Conservation (phyloP, 2,113 vertebrate genomes). For the Piprites chloris region DNA sequence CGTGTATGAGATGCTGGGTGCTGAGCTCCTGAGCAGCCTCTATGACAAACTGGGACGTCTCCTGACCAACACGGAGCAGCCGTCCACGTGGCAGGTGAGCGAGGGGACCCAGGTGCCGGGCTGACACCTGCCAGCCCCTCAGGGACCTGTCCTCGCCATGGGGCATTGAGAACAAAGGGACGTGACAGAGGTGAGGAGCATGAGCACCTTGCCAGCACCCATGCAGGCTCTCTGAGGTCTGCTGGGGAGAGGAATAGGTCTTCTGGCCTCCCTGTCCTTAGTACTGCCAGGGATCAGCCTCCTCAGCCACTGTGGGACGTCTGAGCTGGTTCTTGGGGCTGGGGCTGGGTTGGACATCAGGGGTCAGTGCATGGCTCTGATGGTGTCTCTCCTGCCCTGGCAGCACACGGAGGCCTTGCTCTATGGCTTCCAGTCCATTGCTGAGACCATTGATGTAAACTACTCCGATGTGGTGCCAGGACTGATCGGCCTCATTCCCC, state of each 20-base stretch:
- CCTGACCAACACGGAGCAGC: conserved; percentile 90
- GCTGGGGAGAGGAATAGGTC: neutral
- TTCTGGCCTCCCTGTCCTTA: neutral
- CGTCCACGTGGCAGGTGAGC: conserved; percentile 94
- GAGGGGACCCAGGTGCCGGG: neutral
- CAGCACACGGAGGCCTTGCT: conserved; percentile 97
- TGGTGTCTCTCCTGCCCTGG: neutral
- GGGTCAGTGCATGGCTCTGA: neutral
- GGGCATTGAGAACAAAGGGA: neutral
- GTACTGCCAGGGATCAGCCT: neutral
- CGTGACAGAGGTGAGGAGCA: neutral
- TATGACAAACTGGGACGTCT: conserved; percentile 97
- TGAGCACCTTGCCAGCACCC: neutral
- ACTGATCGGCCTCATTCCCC: conserved; percentile 95
- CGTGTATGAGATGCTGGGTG: conserved; percentile 97
- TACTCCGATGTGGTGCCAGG: conserved; percentile 98
- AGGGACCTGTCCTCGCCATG: accelerated
- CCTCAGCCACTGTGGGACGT: accelerated
- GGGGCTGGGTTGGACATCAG: neutral
- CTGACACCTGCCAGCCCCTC: neutral
- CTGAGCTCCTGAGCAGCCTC: conserved; percentile 96
- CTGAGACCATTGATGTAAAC: conserved; percentile 97
- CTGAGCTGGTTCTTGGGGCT: neutral
- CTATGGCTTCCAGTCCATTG: conserved; percentile 98
- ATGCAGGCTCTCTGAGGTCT: neutral